These are phyloP conservation scores for Hippasteria phrygiana DNA, from an alignment of 53 echinoderm and acorn worm genomes.

Conservation along the genomic window DNA sequence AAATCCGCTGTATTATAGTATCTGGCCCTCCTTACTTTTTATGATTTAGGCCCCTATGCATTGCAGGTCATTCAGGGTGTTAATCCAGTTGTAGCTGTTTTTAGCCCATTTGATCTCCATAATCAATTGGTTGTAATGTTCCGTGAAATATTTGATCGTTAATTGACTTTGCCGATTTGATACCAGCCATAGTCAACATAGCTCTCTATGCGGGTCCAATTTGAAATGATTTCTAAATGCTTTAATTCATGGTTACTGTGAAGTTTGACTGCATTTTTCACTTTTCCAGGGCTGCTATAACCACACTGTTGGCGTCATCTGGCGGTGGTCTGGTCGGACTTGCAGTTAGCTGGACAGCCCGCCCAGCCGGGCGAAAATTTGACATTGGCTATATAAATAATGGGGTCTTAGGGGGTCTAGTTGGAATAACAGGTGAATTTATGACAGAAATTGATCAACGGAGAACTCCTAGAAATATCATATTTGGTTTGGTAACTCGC, in stretches of 20 bases:
- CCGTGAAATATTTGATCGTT: too few relatives aligned
- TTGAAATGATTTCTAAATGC: too few relatives aligned
- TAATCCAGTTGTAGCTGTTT: too few relatives aligned
- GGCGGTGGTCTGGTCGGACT: slow-evolving; percentile 81
- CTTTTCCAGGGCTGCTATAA: slow-evolving; percentile 77
- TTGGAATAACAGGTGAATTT: slow-evolving; percentile 86
- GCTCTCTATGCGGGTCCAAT: too few relatives aligned
- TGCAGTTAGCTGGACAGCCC: slow-evolving; percentile 61
- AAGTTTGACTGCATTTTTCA: neutral
- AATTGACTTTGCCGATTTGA: too few relatives aligned
- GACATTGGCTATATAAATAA: slow-evolving; percentile 91
- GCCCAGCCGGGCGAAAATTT: slow-evolving; percentile 78
- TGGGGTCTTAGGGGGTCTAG: slow-evolving; percentile 91
- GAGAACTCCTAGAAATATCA: slow-evolving; percentile 10
- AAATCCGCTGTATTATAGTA: too few relatives aligned
- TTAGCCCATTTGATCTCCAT: too few relatives aligned
- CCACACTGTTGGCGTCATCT: slow-evolving; percentile 75
- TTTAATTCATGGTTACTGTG: neutral
- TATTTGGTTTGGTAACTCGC: neutral
- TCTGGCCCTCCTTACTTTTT: too few relatives aligned
- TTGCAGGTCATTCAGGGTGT: too few relatives aligned
- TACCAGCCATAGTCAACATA: too few relatives aligned
- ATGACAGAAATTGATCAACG: neutral
- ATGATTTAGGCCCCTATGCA: too few relatives aligned
- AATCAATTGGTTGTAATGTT: too few relatives aligned